Evolutionary conservation across 2,797 vertebrate species (phyloP), one percentile per base, ranked within the genome.

Genomic region (Dromococcyx pavoninus): DNA sequence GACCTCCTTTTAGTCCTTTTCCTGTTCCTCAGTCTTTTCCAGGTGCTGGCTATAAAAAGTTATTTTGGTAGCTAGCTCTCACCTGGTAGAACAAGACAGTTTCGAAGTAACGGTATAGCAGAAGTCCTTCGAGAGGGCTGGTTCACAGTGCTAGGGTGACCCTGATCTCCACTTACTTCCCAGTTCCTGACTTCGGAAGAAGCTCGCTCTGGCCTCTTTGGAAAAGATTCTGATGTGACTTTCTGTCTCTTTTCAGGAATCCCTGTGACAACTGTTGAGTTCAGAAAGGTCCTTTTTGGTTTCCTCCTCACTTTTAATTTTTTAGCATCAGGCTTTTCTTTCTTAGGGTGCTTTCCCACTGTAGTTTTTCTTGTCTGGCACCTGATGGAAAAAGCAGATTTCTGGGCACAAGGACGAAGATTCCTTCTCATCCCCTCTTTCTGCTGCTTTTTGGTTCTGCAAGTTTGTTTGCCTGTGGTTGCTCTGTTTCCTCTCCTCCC

Each of bases 341-440:
- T 97, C 82, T 93, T 97, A 65, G 88, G 91, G 65, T 96, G 88
- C 82, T 94, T 97, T 87, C 88, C 94, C 50, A 93, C 43, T 64
- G 95, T 51, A 88, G 90, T 79, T 92, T 89, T 95, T 79, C 90
- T 98, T 78, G 95, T 93, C 54, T 95, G 97, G 46, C 64, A 93
- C 53, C 69, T 95, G 33, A 85, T 66, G 53, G 97, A 72, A 71
- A 97, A 94, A 32, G 60, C 54, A 58, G 96, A 97, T 46, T 95
- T 97, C 33, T 91, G 83, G 32, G 92, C 64, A 90, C 19, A 32
- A 91, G 94, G 37, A 23, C 35, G 70, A 76, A 89, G 76, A 28
- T 97, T 97, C 62, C 97, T 97, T 66, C 88, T 97, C 60, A 95
- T 58, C 14, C 94, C 70, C 12, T 97, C 95, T 69, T 88, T 97